Conservation (phyloP, 2,797 vertebrate genomes). For the Sarcoramphus papa region DNA sequence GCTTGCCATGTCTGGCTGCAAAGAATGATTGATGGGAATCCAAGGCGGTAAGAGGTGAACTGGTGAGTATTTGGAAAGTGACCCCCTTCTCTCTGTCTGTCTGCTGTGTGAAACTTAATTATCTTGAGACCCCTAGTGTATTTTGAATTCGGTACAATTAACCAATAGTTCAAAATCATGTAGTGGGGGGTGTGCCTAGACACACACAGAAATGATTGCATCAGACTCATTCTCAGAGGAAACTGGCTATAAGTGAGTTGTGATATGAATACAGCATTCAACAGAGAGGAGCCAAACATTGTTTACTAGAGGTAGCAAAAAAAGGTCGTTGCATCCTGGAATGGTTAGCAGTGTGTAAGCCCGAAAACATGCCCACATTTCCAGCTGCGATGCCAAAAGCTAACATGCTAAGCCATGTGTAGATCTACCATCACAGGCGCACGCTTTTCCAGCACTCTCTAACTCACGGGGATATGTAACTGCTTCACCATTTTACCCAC, state of each 20-base stretch:
- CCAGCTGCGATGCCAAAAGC: neutral
- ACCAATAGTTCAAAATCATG: neutral
- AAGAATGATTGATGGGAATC: neutral
- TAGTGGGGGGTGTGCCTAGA: neutral
- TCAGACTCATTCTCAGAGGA: neutral
- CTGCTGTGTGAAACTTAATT: neutral
- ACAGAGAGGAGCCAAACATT: neutral
- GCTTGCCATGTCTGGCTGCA: neutral
- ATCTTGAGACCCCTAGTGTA: neutral
- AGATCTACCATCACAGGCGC: neutral
- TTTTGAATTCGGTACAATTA: neutral
- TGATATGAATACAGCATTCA: neutral
- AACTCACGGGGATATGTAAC: neutral
- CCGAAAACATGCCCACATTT: neutral
- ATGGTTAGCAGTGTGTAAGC: neutral
- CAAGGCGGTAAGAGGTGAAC: neutral
- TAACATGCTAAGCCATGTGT: neutral
- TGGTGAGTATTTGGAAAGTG: neutral
- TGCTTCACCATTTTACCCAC: neutral
- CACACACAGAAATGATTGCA: neutral
- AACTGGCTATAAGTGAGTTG: neutral
- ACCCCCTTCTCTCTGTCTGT: neutral
- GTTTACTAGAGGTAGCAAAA: neutral
- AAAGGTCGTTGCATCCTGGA: neutral
- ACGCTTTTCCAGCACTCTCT: neutral